phyloP scores from a whole-genome alignment of 2,797 vertebrate genomes.

The Neosilurus mollespiculum region DNA sequence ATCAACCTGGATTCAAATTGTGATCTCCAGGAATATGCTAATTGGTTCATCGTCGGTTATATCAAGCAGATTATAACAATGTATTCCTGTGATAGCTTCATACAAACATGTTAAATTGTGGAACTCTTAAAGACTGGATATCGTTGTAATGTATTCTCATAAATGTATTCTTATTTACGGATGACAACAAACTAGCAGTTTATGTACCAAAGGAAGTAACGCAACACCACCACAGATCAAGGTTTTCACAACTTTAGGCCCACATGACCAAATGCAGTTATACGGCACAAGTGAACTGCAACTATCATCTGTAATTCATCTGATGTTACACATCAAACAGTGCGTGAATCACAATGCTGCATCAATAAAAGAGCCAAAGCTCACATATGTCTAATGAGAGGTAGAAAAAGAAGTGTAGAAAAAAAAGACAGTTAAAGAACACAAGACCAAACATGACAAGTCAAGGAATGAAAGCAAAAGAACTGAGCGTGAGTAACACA shows the following conservation, averaged over 20 bases:
- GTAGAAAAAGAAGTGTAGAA: background rate
- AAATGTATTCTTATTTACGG: background rate
- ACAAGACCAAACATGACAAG: conserved; percentile 14
- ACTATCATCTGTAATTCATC: background rate
- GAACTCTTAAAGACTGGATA: background rate
- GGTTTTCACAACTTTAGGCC: background rate
- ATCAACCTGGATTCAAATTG: too few species aligned
- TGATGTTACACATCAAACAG: background rate
- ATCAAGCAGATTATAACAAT: background rate
- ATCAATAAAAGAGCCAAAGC: background rate
- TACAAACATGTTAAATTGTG: background rate
- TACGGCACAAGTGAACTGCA: background rate
- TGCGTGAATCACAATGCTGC: background rate
- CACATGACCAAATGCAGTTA: background rate
- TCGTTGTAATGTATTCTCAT: too few species aligned
- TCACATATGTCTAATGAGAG: background rate
- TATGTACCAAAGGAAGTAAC: background rate
- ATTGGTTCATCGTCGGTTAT: background rate
- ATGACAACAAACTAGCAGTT: background rate
- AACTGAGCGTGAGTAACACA: background rate
- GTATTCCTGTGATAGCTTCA: background rate
- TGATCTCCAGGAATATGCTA: too few species aligned
- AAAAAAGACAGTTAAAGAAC: conserved; percentile 16
- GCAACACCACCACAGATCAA: background rate
- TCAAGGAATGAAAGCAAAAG: conserved; percentile 10